Percentiles rank a stretch among this genome's conserved stretches.
These are phyloP conservation scores for Hipparchia sbordonii DNA, from an alignment of 2,888 invertebrate species.

Conservation along the genomic window DNA sequence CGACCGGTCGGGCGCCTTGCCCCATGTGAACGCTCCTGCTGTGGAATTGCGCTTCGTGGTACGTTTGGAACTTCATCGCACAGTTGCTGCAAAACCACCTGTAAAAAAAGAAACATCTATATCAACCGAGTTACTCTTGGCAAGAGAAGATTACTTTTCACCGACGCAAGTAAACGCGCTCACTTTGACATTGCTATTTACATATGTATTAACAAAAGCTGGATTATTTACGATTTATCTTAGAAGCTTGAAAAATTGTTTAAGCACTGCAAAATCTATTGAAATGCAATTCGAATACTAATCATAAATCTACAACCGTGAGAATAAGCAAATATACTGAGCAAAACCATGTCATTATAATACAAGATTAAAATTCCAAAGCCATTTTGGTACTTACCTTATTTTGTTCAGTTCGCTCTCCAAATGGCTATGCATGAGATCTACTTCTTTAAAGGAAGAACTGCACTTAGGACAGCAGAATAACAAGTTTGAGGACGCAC, in stretches of 20 bases:
- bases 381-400: constrained; percentile 52
- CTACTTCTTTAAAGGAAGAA: constrained; percentile 51
- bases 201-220: not conserved
- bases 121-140: not conserved
- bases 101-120: constrained; percentile 30
- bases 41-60: constrained; percentile 73
- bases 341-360: not conserved
- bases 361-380: not conserved
- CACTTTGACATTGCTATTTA: not conserved
- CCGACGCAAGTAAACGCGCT: not conserved
- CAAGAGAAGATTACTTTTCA: not conserved
- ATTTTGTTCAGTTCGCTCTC: constrained; percentile 69
- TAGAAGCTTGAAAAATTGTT: no score
- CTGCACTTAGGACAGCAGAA: constrained; percentile 69
- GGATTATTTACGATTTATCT: no score
- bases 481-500: constrained; percentile 48
- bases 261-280: no score
- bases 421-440: constrained; percentile 62
- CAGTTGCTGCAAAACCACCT: constrained; percentile 74
- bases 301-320: not conserved
- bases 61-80: constrained; percentile 57
- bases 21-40: constrained; percentile 57
- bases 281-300: not conserved
- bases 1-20: constrained; percentile 52
- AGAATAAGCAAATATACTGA: not conserved